Percentiles rank a stretch among this genome's conserved stretches.
phyloP scores from a whole-genome alignment of 2,888 invertebrate genomes.

The Carcina quercana region DNA sequence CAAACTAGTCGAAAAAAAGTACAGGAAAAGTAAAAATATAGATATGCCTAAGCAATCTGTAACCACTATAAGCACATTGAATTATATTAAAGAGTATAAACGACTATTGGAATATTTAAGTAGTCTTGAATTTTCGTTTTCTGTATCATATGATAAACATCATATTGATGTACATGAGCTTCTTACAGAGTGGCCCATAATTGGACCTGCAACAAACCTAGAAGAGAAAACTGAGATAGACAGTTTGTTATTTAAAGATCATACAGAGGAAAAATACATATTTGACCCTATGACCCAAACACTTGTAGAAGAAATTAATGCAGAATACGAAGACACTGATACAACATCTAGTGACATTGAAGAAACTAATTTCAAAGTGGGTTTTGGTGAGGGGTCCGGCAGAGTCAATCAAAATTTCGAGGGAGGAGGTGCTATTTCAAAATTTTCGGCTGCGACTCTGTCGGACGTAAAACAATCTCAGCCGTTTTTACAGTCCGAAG shows the following conservation, averaged over 20 bases:
- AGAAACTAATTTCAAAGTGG: slow-evolving; percentile 65
- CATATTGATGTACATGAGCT: slow-evolving; percentile 36
- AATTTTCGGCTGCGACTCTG: slow-evolving; percentile 74
- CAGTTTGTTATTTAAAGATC: slow-evolving; percentile 31
- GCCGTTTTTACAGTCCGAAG: slow-evolving; percentile 59
- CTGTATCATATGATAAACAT: slow-evolving; percentile 51
- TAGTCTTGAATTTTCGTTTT: slow-evolving; percentile 55
- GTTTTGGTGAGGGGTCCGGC: slow-evolving; percentile 76
- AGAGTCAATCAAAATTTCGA: slow-evolving; percentile 68
- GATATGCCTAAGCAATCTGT: slow-evolving; percentile 42
- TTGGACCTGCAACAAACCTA: slow-evolving; percentile 15
- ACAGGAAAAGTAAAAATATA: slow-evolving; percentile 56
- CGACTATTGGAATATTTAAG: slow-evolving; percentile 44
- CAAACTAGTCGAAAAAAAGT: too few relatives aligned
- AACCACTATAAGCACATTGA: slow-evolving; percentile 26
- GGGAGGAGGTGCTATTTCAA: slow-evolving; percentile 46
- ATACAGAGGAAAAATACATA: slow-evolving; percentile 13
- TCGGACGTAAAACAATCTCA: slow-evolving; percentile 73
- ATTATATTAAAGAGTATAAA: slow-evolving; percentile 46
- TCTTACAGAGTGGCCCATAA: slow-evolving; percentile 46
- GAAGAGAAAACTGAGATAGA: slow-evolving; percentile 20
- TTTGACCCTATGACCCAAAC: slow-evolving; percentile 38
- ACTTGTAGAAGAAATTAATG: slow-evolving; percentile 47
- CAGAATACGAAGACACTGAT: slow-evolving; percentile 29
- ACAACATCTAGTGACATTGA: slow-evolving; percentile 27